Base-by-base conservation (phyloP, 2,888 invertebrate genomes). In the Polydesmus complanatus region DNA sequence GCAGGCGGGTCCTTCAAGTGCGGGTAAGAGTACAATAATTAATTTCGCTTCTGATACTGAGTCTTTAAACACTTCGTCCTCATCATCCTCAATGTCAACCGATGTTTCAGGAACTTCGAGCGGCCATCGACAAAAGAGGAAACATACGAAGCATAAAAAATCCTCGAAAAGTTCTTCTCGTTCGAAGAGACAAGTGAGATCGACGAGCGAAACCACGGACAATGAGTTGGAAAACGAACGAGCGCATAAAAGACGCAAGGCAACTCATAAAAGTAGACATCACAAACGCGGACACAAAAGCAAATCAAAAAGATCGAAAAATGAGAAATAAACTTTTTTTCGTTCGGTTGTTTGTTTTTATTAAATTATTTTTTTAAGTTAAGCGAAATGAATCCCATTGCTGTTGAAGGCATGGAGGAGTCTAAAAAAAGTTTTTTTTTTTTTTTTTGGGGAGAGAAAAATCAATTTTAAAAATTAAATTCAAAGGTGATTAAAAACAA, bases 391-490 rank as follows among this genome's bases (percentile, higher is more conserved):
- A n/a, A 60, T 48, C 11, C 56, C 60, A 19, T 48, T 5, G 1
- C 56, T 48, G 23, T 60, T 60, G 22, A 60, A 60, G 14, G 60
- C 60, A 56, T 60, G 60, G 8, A 60, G 60, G 25, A 60, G 51
- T 21, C 60, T 60, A 27, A 2, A 60, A 54, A 47, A 47, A 2
- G 37, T 27, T 21, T 37, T 37, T 14, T 5, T 37, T 37, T 37
- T n/a, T n/a, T n/a, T n/a, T n/a, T n/a, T n/a, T n/a, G n/a, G n/a
- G n/a, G n/a, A n/a, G n/a, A n/a, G n/a, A n/a, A n/a, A n/a, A n/a
- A n/a, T n/a, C n/a, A n/a, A n/a, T n/a, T n/a, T n/a, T n/a, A n/a
- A n/a, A n/a, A n/a, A n/a, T n/a, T n/a, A n/a, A 37, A 14, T 37
- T 37, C 14, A 14, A 52, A 21, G n/a, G 22, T 52, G 14, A 14